These are phyloP conservation scores for Ianthella basta DNA, from an alignment of 37 sponge, comb jelly and placozoan genomes.

Conservation along the genomic window DNA sequence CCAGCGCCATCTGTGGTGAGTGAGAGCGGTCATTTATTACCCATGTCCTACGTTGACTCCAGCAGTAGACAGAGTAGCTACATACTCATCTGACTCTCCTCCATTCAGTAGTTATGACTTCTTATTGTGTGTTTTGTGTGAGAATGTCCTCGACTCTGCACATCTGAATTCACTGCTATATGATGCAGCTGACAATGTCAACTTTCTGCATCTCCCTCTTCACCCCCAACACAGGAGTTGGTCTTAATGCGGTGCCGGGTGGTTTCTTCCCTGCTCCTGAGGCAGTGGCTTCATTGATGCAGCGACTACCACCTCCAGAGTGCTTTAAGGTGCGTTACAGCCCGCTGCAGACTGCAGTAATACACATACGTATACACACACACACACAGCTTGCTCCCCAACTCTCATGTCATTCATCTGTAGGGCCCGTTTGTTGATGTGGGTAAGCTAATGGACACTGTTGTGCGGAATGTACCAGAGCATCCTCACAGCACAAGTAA, in stretches of 20 bases:
- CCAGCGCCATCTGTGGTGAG: slow-evolving; percentile 67
- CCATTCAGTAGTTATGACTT: no score
- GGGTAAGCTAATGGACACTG: slow-evolving; percentile 70
- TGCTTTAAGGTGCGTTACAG: slow-evolving; percentile 76
- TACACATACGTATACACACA: slow-evolving; percentile 15
- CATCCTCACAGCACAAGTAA: slow-evolving; percentile 12
- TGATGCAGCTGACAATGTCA: no score
- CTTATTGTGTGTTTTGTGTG: no score
- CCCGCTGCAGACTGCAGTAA: background rate
- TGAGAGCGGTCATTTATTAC: background rate
- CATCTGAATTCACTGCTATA: no score
- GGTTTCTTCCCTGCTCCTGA: slow-evolving; percentile 84
- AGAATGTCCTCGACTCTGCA: no score
- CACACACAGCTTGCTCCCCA: slow-evolving; percentile 5
- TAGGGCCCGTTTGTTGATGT: slow-evolving; percentile 93
- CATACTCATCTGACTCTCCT: no score
- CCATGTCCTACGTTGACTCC: no score
- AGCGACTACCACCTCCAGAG: slow-evolving; percentile 85
- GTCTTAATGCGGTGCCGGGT: slow-evolving; percentile 78
- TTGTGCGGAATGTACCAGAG: slow-evolving; percentile 42
- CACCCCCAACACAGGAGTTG: slow-evolving; percentile 47
- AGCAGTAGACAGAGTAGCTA: no score
- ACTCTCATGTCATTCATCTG: background rate
- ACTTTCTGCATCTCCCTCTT: no score
- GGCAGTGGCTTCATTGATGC: slow-evolving; percentile 66